Evolutionary conservation across 2,113 vertebrate species (phyloP).

Genomic region (Odocoileus hemionus): DNA sequence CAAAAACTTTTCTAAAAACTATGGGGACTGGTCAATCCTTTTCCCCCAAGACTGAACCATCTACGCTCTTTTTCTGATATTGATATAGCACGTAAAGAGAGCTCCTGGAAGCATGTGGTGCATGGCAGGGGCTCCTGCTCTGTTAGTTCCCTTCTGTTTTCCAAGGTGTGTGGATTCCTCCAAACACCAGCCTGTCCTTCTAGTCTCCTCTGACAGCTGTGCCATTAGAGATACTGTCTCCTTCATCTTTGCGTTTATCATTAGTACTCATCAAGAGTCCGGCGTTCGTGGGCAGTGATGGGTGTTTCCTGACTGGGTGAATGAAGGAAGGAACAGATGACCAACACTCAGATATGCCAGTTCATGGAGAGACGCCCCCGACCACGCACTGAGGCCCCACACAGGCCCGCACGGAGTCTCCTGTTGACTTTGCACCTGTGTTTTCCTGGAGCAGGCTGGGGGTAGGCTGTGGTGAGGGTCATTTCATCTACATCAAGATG

Average conservation of each 20-base stretch:
- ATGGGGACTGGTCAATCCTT: not conserved
- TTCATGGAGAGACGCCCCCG: not conserved
- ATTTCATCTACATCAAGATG: not conserved
- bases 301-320: not conserved
- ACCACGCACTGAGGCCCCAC: too few relatives aligned
- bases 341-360: not conserved
- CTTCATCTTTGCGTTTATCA: not conserved
- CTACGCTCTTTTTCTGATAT: not conserved
- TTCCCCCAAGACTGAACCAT: not conserved
- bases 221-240: too few relatives aligned
- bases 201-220: not conserved
- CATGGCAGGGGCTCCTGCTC: too few relatives aligned
- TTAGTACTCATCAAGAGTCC: not conserved
- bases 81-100: not conserved
- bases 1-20: not conserved
- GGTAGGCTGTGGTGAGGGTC: not conserved
- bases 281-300: not conserved
- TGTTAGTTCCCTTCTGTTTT: not conserved
- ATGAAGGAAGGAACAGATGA: not conserved
- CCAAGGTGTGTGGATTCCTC: not conserved
- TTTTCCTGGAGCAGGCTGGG: not conserved
- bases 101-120: not conserved
- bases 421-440: not conserved
- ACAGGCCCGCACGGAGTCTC: accelerated
- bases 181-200: not conserved